Base-by-base conservation (phyloP, 2,888 invertebrate species). In the Agrotis clavis region DNA sequence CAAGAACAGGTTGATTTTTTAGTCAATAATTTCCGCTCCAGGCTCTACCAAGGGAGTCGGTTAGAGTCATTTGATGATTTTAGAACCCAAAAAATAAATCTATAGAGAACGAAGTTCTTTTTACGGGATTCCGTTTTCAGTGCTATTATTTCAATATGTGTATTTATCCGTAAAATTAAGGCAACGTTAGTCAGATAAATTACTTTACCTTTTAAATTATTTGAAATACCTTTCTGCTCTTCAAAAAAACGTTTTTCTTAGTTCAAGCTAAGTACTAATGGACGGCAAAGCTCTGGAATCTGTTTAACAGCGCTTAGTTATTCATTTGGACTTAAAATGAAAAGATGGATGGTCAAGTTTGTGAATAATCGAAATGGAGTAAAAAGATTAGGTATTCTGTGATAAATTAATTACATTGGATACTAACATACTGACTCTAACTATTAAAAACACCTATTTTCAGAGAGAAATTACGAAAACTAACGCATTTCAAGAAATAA, bases 261-360 rank as follows among this genome's bases (percentile, higher is more conserved):
- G 14, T 57, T 47, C 47, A 9, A 48, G 67, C 66, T 11, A 54
- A 54, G 19, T 48, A 19, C 14, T 75, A 75, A 74, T 71, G 71
- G 66, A 71, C 41, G 25, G 25, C 35, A 21, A 65, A 53, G 71
- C 51, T 47, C 51, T 53, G 65, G 30, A 53, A 65, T n/a, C 72
- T 57, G 56, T 50, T 76, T 35, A 14, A 57, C 45, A 56, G 50
- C 45, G 35, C 77, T 51, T 50, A 47, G 21, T 45, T 25, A 68
- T 77, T 68, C 57, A 57, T 73, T 73, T 76, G 18, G 48, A 11
- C 6, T 56, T 67, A 18, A 68, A 75, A 41, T 67, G 16, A 66
- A 76, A 76, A 76, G 48, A 67, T 76, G 45, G n/a, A 73, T 57
- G 45, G 45, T 45, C 45, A 21, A 50, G 48, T 67, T 54, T 18